These are phyloP conservation scores for Lepidurus apus DNA, from an alignment of 1,140 invertebrate species.

Conservation along the genomic window DNA sequence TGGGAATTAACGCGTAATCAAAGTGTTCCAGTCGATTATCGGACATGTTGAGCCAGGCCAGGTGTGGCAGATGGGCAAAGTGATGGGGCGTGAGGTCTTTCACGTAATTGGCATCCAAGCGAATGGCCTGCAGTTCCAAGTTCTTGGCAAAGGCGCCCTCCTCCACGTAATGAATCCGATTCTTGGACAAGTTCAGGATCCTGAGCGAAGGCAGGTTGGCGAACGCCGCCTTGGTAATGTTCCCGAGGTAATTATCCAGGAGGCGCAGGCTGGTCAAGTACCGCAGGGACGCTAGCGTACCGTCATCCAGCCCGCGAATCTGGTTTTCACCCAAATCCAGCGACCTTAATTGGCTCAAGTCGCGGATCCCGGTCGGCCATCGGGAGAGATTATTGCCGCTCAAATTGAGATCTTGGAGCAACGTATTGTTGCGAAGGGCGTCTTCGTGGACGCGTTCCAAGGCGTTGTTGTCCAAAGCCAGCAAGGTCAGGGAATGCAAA, in stretches of 20 bases:
- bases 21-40: conserved; percentile 85
- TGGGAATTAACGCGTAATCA: conserved; percentile 78
- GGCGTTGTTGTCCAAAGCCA: conserved; percentile 73
- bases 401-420: conserved; percentile 72
- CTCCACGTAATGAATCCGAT: conserved; percentile 72
- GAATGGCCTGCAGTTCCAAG: conserved; percentile 71
- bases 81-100: conserved; percentile 51
- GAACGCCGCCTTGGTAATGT: conserved; percentile 73
- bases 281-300: conserved; percentile 72
- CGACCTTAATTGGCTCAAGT: conserved; percentile 67
- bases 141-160: conserved; percentile 74
- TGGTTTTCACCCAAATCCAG: conserved; percentile 75
- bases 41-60: conserved; percentile 85
- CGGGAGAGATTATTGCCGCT: conserved; percentile 68
- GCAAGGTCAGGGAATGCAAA: conserved; percentile 65
- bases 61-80: conserved; percentile 71
- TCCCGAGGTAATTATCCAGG: conserved; percentile 81
- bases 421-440: conserved; percentile 72
- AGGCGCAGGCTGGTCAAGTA: conserved; percentile 73
- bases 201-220: conserved; percentile 72
- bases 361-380: conserved; percentile 66
- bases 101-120: conserved; percentile 70
- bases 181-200: conserved; percentile 81
- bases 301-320: conserved; percentile 66
- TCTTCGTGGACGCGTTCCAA: conserved; percentile 68